phyloP scores from a whole-genome alignment of 2,888 invertebrate species.

The Choristoneura rosaceana region DNA sequence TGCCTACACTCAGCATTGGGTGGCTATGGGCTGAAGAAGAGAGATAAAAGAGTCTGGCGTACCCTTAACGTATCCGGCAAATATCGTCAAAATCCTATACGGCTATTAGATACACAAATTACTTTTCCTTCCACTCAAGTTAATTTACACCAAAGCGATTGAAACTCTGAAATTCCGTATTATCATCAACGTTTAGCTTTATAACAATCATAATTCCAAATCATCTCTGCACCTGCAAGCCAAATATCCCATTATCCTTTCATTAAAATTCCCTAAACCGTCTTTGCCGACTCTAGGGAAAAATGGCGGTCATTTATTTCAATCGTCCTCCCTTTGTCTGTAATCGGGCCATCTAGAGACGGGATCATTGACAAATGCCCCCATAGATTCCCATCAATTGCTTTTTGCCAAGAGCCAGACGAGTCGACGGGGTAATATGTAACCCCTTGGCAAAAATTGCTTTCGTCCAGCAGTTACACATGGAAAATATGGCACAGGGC shows the following conservation, averaged over 20 bases:
- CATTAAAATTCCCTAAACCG: conserved; percentile 26
- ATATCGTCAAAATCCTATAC: no score
- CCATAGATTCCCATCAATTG: conserved; percentile 36
- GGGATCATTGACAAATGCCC: conserved; percentile 31
- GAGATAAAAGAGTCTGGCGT: no score
- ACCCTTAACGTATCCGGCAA: no score
- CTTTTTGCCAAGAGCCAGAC: conserved; percentile 7
- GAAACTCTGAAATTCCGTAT: not conserved
- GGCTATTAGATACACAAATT: no score
- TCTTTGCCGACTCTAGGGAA: conserved; percentile 15
- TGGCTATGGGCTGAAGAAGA: no score
- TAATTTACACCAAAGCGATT: not conserved
- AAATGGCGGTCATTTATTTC: conserved; percentile 38
- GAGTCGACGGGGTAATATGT: conserved; percentile 12
- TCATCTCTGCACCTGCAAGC: conserved; percentile 2
- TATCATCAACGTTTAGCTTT: not conserved
- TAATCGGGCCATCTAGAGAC: conserved; percentile 31
- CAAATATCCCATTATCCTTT: conserved; percentile 2
- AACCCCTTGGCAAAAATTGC: not conserved
- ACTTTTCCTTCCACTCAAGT: no score
- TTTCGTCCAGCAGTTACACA: not conserved
- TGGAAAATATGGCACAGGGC: no score
- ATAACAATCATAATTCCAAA: not conserved
- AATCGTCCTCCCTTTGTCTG: conserved; percentile 29
- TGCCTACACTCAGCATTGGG: no score